phyloP scores from a whole-genome alignment of 2,797 vertebrate genomes.

The Cuniculus paca region DNA sequence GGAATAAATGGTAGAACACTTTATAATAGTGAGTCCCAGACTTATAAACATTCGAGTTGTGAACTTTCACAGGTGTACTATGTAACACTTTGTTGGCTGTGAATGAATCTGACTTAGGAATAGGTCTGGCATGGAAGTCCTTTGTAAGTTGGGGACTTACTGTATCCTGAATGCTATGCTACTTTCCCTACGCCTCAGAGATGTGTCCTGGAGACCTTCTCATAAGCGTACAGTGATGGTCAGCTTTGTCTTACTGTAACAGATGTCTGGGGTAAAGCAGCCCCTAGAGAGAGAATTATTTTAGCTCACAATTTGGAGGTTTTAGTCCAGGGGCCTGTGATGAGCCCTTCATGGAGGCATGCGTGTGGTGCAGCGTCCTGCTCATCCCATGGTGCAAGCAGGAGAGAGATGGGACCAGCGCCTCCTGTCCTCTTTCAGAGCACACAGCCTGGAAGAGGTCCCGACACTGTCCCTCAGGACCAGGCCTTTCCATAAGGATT shows the following conservation, averaged over 20 bases:
- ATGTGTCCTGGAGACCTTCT: not conserved
- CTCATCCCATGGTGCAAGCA: not conserved
- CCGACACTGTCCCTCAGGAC: not conserved
- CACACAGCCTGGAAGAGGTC: not conserved
- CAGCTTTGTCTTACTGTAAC: not conserved
- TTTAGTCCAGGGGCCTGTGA: not conserved
- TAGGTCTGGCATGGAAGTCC: not conserved
- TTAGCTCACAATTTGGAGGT: not conserved
- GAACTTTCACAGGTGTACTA: not conserved
- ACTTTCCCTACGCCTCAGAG: too few relatives aligned
- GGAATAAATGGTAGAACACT: not conserved
- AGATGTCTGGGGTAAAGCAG: too few relatives aligned
- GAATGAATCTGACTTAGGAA: not conserved
- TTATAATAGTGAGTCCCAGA: not conserved
- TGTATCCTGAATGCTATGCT: not conserved
- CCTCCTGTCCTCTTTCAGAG: not conserved
- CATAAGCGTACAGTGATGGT: not conserved
- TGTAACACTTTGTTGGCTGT: not conserved
- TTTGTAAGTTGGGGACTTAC: not conserved
- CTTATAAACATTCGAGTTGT: not conserved
- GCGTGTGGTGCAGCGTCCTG: not conserved
- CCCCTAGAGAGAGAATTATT: not conserved
- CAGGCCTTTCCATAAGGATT: too few relatives aligned
- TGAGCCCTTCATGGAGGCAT: not conserved
- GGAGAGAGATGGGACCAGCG: too few relatives aligned